Percentiles rank a stretch among this genome's conserved stretches.
Conservation (phyloP, 2,888 invertebrate genomes). For the Catocala fraxini region DNA sequence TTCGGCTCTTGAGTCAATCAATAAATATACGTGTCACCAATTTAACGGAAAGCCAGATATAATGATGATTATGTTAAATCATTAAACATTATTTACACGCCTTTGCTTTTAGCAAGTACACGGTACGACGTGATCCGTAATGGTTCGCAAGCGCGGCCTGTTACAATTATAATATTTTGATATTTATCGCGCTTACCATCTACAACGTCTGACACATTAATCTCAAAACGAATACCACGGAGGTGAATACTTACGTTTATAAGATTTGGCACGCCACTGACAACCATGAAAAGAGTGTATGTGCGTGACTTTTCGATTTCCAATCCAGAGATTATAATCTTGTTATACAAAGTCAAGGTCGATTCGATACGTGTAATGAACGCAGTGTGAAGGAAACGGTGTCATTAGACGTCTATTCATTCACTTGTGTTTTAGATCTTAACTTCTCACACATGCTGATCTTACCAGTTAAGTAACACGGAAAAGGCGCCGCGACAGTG, state of each 20-base stretch:
- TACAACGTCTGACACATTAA: constrained; percentile 64
- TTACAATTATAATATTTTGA: constrained; percentile 47
- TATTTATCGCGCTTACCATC: constrained; percentile 41
- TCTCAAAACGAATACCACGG: constrained; percentile 65
- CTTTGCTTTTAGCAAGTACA: constrained; percentile 45
- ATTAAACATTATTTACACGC: constrained; percentile 41
- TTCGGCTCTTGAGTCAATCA: constrained; percentile 33
- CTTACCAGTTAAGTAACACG: constrained; percentile 25
- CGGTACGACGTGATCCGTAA: constrained; percentile 27
- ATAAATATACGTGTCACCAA: constrained; percentile 30
- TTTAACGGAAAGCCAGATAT: constrained; percentile 37
- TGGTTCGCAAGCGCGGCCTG: constrained; percentile 21
- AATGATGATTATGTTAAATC: constrained; percentile 30
- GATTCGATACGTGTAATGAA: constrained; percentile 51
- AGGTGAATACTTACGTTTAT: constrained; percentile 67
- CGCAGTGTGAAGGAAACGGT: constrained; percentile 33
- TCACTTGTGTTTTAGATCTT: constrained; percentile 11
- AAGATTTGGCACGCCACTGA: constrained; percentile 67
- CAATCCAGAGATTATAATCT: constrained; percentile 65
- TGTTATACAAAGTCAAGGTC: constrained; percentile 70
- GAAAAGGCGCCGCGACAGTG: background rate
- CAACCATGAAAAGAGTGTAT: constrained; percentile 67
- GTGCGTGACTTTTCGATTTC: constrained; percentile 73
- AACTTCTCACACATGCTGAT: constrained; percentile 26
- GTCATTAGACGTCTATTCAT: constrained; percentile 33